Evolutionary conservation across 53 echinoderm and acorn worm genomes (phyloP), one percentile per base, ranked within the genome.

Genomic region (Holothuria leucospilota): DNA sequence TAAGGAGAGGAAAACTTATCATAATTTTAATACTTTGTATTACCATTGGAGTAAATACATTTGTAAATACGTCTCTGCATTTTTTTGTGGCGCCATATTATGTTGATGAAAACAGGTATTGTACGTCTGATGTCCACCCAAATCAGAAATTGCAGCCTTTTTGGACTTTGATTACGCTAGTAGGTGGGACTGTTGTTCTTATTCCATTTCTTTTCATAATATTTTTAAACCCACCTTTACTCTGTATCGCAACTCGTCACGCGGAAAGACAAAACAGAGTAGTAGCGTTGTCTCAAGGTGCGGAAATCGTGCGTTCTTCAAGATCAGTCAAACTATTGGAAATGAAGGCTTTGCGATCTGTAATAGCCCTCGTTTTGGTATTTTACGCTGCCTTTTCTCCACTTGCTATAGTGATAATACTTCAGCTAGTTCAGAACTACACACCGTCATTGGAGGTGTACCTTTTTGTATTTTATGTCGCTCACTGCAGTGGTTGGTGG

Each of bases 381-480:
- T 75, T 75, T 52, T 75, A 75, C 39, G 34, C 41, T 16, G 26
- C 75, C n/a, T 75, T 51, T 75, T 3, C 21, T 49, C 75, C 75
- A 21, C 20, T 75, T 51, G 39, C 41, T 6, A 41, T 49, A 6
- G 75, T 51, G 9, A 49, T 25, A 51, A n/a, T 75, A 0, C 14
- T 75, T 26, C 75, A 75, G 75, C 52, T 75, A 40, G 49, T 75
- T 15, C 26, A 49, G 14, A 39, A 52, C 75, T n/a, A 46, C 14
- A 46, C n/a, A 25, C 49, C 51, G 2, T 1, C 27, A 16, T 1
- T 39, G 5, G 53, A 12, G 20, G 26, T 23, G 11, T 52, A 26
- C 5, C 51, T 52, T 4, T 18, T 26, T 40, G 39, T 42, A 5
- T 75, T 51, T 39, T 75, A 75, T 26, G 23, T 39, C 13, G 52